Evolutionary conservation across 2,888 invertebrate genomes (phyloP), one percentile per base, ranked within the genome.

Genomic region (Sinotaia quadrata): DNA sequence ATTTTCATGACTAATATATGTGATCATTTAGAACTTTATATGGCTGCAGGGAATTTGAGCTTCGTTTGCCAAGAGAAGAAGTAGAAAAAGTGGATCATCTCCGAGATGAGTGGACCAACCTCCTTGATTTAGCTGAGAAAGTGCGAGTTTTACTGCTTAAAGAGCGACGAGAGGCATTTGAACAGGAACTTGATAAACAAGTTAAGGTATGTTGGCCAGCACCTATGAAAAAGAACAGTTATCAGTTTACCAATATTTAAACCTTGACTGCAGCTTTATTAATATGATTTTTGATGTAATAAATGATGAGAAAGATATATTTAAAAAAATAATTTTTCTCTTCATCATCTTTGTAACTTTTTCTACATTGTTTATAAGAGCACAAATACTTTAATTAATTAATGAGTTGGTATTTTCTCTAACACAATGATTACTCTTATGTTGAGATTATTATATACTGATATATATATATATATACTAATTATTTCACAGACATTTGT

Each of bases 121-220:
- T 88, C 57, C 80, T 87, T 72, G 83, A 84, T 56, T 75, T 87
- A 63, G 87, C 87, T 1, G 87, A 88, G 31, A 78, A 80, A 37
- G 87, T 88, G 27, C 67, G 85, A 54, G 78, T 84, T 29, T 76
- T 80, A n/a, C 80, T 88, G 18, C 78, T 88, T 36, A 87, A 85
- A 74, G 87, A 88, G 65, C 79, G 83, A 54, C 71, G 88, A 47
- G 85, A 80, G 41, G 83, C 85, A 12, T 87, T 88, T 77, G 87
- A 88, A 74, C 88, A 88, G 73, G 88, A 88, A 73, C 80, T 88
- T 18, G 88, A 88, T 76, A 88, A 88, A 75, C 88, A 88, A 79
- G 85, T 87, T 75, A 88, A 88, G 86, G 88, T 87, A 67, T 66
- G 74, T 34, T 34, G 8, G n/a, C n/a, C n/a, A n/a, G n/a, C n/a